Base-by-base conservation (phyloP, 2,113 vertebrate genomes). In the Campylomormyrus tamandua region DNA sequence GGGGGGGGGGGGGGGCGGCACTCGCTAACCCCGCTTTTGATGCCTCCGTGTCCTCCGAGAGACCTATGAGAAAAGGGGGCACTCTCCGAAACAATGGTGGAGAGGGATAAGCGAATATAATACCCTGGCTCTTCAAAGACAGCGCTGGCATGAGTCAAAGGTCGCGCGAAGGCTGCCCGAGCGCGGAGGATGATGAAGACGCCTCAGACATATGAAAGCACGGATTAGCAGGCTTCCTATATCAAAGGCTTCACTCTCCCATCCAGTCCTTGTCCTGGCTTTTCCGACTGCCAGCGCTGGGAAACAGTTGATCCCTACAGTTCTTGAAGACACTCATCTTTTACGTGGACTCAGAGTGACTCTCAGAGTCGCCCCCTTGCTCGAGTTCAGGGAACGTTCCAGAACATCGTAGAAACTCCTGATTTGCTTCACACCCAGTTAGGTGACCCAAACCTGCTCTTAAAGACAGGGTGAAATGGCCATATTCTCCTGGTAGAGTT, bases 161-260 rank as follows among this genome's bases (percentile, higher is more conserved):
- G 91, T 93, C 91, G 92, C 91, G 90, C 84, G 90, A 89, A 92
- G 91, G 91, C 89, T 91, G 90, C 91, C 80, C 88, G 70, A 90
- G 91, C 46, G 46, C 52, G 66, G 86, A 88, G 80, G 89, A 92
- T 84, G 83, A 84, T 91, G 92, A 92, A 92, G 91, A 92, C 89
- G 89, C 90, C 46, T 89, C 90, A 89, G 89, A 80, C 50, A 87
- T 89, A 91, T 88, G 90, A 90, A 91, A 92, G 91, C 66, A 39
- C 89, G 93, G 91, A 92, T 93, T 92, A 92, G 90, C 86, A 52
- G 90, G 89, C 91, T 91, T 90, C 87, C 85, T n/a, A 91, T 90
- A 92, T 92, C 92, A 92, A 93, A 93, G 91, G 89, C 70, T 89
- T 86, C 48, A 52, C 84, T 83, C 46, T 83, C 46, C 24, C 19